These are phyloP conservation scores for Clarias gariepinus DNA, from an alignment of 2,113 vertebrate genomes.

Conservation along the genomic window DNA sequence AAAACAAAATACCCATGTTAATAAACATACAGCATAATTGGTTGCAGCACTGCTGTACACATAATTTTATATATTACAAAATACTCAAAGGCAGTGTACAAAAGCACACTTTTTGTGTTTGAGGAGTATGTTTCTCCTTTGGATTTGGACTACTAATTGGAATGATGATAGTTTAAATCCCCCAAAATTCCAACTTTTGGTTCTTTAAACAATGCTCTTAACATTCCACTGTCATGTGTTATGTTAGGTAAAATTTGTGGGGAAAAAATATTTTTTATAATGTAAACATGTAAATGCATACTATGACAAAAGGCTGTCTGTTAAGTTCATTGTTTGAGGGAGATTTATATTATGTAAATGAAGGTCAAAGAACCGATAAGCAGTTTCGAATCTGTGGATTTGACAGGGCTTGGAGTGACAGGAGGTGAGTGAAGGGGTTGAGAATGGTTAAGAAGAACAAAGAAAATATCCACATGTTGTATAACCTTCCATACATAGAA, in stretches of 20 bases:
- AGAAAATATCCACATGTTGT: background rate
- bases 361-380: constrained; percentile 41
- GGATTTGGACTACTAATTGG: background rate
- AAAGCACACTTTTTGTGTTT: background rate
- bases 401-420: background rate
- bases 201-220: background rate
- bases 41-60: background rate
- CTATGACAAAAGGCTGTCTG: background rate
- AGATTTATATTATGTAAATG: background rate
- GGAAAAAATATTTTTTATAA: background rate
- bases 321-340: background rate
- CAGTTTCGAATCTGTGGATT: constrained; percentile 13
- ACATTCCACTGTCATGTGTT: background rate
- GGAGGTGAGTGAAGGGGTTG: background rate
- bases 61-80: background rate
- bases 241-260: background rate
- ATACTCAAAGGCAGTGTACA: background rate
- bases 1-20: background rate
- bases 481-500: background rate
- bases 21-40: background rate
- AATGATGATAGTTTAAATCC: background rate
- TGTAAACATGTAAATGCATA: background rate
- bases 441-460: background rate
- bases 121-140: background rate
- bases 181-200: background rate